Conservation (phyloP, 2,113 vertebrate genomes). For the Chionomys nivalis region DNA sequence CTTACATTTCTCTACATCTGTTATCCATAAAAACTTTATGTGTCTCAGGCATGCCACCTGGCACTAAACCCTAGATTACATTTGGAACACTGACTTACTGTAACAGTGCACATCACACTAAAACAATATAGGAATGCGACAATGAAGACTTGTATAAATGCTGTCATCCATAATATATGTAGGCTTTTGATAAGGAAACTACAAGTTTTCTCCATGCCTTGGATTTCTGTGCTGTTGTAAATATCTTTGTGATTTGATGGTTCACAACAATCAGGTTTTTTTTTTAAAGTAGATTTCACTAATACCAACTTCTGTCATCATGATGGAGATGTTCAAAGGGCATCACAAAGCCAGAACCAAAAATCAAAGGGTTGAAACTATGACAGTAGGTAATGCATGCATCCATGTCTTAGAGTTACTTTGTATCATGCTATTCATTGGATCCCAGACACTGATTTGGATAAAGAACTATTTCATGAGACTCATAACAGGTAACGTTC, state of each 20-base stretch:
- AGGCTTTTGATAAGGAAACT: background rate
- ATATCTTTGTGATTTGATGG: background rate
- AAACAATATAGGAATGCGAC: constrained; percentile 49
- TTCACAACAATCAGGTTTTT: background rate
- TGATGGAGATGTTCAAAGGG: background rate
- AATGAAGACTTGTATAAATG: constrained; percentile 66
- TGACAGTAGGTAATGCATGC: background rate
- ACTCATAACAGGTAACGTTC: background rate
- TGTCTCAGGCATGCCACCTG: constrained; percentile 82
- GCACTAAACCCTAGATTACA: constrained; percentile 81
- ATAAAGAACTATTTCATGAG: background rate
- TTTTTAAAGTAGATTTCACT: background rate
- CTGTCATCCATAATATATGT: background rate
- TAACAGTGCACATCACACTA: constrained; percentile 75
- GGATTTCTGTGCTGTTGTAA: background rate
- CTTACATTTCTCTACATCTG: constrained; percentile 84
- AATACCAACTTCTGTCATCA: background rate
- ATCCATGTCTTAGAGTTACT: background rate
- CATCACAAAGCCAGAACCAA: background rate
- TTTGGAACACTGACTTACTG: constrained; percentile 79
- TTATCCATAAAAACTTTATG: constrained; percentile 86
- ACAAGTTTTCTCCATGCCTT: background rate
- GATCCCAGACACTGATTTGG: background rate
- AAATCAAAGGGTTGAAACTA: background rate
- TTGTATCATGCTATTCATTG: background rate